Evolutionary conservation across 2,888 invertebrate genomes (phyloP).

Genomic region (Agrotis clavis): DNA sequence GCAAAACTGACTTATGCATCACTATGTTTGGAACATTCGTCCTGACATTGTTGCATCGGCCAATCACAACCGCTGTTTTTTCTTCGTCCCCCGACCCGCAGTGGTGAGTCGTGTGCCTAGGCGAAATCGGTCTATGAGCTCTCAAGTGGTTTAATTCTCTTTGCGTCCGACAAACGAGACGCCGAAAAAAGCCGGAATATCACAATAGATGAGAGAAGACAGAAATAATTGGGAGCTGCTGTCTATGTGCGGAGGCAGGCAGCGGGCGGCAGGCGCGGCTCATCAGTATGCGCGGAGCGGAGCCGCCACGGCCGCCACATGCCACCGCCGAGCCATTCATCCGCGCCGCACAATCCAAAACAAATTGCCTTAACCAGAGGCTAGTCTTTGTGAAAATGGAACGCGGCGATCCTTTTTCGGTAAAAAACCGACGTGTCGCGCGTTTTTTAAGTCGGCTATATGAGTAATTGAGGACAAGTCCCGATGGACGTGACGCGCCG

Average conservation of each 20-base stretch:
- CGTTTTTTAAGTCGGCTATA: slow-evolving; percentile 73
- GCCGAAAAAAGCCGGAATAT: slow-evolving; percentile 67
- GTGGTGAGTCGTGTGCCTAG: too few relatives aligned
- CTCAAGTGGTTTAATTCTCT: too few relatives aligned
- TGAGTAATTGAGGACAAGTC: slow-evolving; percentile 79
- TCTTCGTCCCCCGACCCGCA: too few relatives aligned
- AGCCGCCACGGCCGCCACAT: slow-evolving; percentile 65
- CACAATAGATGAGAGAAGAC: slow-evolving; percentile 73
- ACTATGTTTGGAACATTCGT: too few relatives aligned
- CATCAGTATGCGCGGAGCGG: slow-evolving; percentile 82
- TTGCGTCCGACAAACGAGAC: slow-evolving; percentile 60
- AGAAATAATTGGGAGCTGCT: slow-evolving; percentile 78
- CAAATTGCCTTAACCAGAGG: slow-evolving; percentile 83
- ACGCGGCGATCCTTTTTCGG: slow-evolving; percentile 75
- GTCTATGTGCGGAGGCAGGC: slow-evolving; percentile 66
- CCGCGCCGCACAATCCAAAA: slow-evolving; percentile 81
- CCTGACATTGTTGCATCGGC: too few relatives aligned
- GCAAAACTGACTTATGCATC: too few relatives aligned
- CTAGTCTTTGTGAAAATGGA: slow-evolving; percentile 77
- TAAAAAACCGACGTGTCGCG: slow-evolving; percentile 73
- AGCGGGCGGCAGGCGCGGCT: slow-evolving; percentile 59
- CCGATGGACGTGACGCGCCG: slow-evolving; percentile 67
- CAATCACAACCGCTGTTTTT: too few relatives aligned
- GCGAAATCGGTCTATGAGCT: too few relatives aligned
- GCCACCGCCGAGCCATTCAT: slow-evolving; percentile 79